Conservation (phyloP, 2,888 invertebrate species). For the Marronus borbonicus region DNA sequence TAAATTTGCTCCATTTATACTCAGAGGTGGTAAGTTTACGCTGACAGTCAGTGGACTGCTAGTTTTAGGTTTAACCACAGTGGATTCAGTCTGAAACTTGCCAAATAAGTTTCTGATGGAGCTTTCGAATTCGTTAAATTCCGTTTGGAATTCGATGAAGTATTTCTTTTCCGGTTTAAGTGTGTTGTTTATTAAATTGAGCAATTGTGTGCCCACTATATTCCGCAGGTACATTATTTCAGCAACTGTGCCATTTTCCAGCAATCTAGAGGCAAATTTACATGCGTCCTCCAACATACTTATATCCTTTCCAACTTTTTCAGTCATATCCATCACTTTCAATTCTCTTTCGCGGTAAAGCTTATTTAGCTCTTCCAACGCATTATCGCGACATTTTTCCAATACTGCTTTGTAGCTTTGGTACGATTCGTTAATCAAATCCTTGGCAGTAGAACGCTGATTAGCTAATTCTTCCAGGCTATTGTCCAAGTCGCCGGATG, state of each 20-base stretch:
- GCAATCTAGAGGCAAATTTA: conserved; percentile 85
- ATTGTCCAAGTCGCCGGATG: conserved; percentile 82
- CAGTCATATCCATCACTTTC: conserved; percentile 90
- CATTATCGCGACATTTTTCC: conserved; percentile 85
- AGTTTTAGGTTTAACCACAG: conserved; percentile 64
- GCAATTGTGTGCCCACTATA: conserved; percentile 83
- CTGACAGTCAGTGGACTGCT: conserved; percentile 72
- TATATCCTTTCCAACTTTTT: conserved; percentile 83
- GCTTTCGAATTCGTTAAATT: conserved; percentile 84
- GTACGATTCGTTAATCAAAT: conserved; percentile 85
- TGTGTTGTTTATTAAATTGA: conserved; percentile 84
- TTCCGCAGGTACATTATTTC: conserved; percentile 90
- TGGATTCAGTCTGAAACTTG: conserved; percentile 69
- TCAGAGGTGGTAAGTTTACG: conserved; percentile 63
- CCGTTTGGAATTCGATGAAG: conserved; percentile 86
- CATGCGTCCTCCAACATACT: conserved; percentile 90
- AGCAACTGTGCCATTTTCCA: conserved; percentile 88
- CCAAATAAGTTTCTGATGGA: conserved; percentile 83
- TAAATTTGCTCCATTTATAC: conserved; percentile 60
- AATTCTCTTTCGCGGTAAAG: conserved; percentile 89
- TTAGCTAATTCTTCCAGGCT: conserved; percentile 89
- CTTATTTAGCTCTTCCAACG: conserved; percentile 81
- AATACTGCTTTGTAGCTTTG: conserved; percentile 86
- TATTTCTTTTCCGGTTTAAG: conserved; percentile 87
- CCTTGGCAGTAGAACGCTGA: conserved; percentile 89